phyloP scores from a whole-genome alignment of 2,797 vertebrate species.

The Cheirogaleus major region DNA sequence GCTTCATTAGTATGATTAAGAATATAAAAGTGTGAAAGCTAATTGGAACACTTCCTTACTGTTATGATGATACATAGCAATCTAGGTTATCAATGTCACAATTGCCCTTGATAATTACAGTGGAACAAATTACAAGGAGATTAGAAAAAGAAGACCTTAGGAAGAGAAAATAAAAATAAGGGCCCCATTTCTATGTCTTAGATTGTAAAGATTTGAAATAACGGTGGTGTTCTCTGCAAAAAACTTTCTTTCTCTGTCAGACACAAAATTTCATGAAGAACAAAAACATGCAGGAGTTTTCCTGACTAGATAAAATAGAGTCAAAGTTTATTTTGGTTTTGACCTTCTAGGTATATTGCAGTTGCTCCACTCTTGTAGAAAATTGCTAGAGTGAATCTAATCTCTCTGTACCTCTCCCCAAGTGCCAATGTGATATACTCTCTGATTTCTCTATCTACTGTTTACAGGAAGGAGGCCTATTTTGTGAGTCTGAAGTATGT shows the following conservation, averaged over 20 bases:
- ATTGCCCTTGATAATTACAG: background rate
- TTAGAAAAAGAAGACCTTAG: background rate
- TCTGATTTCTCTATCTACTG: background rate
- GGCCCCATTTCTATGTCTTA: background rate
- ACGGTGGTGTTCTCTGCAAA: background rate
- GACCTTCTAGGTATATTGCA: background rate
- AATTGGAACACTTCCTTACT: background rate
- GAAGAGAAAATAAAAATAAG: background rate
- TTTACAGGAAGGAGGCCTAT: constrained; percentile 1
- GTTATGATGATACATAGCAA: background rate
- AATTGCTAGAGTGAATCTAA: background rate
- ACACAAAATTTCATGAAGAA: background rate
- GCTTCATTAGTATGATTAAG: background rate
- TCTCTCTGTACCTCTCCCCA: background rate
- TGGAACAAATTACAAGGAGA: background rate
- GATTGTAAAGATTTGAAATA: background rate
- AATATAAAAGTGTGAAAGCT: background rate
- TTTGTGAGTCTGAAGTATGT: constrained; percentile 65
- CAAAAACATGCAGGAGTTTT: background rate
- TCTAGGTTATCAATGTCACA: background rate
- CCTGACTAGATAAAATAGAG: background rate
- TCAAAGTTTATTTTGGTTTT: constrained; percentile 3
- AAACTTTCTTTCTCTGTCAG: background rate
- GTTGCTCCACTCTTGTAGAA: background rate
- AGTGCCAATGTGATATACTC: background rate